phyloP scores from a whole-genome alignment of 2,888 invertebrate genomes.

The Catocala fraxini region DNA sequence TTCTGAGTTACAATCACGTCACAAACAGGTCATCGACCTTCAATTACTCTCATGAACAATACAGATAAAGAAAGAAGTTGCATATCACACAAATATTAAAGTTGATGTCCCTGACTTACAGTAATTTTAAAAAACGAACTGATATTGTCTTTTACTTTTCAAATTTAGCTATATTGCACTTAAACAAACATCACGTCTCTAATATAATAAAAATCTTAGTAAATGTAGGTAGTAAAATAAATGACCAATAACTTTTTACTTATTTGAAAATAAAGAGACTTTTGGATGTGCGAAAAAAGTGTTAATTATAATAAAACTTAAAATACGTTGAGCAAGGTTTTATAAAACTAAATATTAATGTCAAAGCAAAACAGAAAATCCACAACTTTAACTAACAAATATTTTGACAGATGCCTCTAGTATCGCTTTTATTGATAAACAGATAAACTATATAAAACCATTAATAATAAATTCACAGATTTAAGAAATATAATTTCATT shows the following conservation, averaged over 20 bases:
- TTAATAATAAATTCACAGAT: too few species aligned
- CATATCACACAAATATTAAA: conserved; percentile 30
- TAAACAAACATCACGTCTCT: too few species aligned
- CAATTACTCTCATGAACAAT: conserved; percentile 11
- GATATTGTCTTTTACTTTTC: too few species aligned
- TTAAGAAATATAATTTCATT: too few species aligned
- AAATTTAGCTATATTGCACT: too few species aligned
- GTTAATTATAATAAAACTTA: conserved; percentile 38
- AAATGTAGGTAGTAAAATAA: too few species aligned
- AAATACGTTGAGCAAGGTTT: conserved; percentile 56
- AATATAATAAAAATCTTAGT: too few species aligned
- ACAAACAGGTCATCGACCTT: conserved; percentile 31
- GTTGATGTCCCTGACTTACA: too few species aligned
- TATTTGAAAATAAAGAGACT: not conserved
- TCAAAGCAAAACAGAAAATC: conserved; percentile 1
- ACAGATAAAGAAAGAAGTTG: conserved; percentile 17
- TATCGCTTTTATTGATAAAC: too few species aligned
- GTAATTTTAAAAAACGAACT: too few species aligned
- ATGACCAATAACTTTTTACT: too few species aligned
- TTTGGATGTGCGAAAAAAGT: conserved; percentile 32
- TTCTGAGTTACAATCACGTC: conserved; percentile 61
- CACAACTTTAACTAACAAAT: not conserved
- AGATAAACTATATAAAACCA: too few species aligned
- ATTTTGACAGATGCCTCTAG: not conserved
- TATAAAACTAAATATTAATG: conserved; percentile 34